phyloP scores from a whole-genome alignment of 2,797 vertebrate genomes.

The Antrozous pallidus region DNA sequence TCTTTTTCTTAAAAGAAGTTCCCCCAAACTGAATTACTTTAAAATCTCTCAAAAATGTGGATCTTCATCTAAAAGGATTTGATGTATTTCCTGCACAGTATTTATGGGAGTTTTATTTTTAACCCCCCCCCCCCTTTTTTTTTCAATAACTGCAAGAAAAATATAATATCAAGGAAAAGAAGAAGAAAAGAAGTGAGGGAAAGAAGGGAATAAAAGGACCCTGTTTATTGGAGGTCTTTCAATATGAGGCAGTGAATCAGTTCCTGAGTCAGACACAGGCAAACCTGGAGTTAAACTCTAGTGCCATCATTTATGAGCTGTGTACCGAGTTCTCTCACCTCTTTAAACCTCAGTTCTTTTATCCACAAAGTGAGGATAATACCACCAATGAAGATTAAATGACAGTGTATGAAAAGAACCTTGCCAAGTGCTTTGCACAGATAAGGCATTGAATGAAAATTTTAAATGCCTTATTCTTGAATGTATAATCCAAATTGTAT shows the following conservation, averaged over 20 bases:
- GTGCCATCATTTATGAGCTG: background rate
- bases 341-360: conserved; percentile 1
- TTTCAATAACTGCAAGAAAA: conserved; percentile 33
- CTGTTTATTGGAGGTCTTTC: background rate
- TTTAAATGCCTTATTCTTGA: background rate
- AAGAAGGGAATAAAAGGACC: background rate
- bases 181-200: background rate
- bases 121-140: background rate
- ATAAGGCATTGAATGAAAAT: background rate
- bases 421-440: background rate
- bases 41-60: background rate
- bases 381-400: background rate
- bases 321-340: background rate
- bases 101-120: background rate
- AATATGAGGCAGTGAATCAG: background rate
- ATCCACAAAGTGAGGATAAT: background rate
- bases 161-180: background rate
- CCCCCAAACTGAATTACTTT: background rate
- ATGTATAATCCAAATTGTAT: background rate
- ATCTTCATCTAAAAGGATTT: conserved; percentile 6
- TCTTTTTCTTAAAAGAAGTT: background rate
- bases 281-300: background rate
- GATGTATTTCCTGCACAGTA: background rate
- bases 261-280: background rate
- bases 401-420: background rate